phyloP scores from a whole-genome alignment of 2,113 vertebrate genomes.

The Stegastes partitus region DNA sequence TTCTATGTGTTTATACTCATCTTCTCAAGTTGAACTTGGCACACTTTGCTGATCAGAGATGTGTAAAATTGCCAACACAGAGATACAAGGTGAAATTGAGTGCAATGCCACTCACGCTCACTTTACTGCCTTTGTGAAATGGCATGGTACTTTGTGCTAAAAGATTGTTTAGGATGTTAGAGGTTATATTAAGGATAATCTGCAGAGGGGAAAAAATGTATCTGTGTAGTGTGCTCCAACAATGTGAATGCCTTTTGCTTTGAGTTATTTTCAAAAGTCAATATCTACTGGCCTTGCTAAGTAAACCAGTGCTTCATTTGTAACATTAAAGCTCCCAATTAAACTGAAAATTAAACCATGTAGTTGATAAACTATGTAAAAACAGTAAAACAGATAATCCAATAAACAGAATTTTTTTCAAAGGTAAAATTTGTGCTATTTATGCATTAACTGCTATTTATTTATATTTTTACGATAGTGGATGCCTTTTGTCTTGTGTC shows the following conservation, averaged over 20 bases:
- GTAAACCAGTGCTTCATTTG: background rate
- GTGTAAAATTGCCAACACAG: constrained; percentile 33
- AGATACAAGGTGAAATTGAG: constrained; percentile 21
- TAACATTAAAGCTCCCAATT: constrained; percentile 1
- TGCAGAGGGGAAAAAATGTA: background rate
- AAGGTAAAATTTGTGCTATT: no score
- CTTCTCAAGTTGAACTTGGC: constrained; percentile 14
- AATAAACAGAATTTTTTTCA: no score
- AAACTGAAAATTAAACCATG: constrained; percentile 18
- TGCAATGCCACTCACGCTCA: background rate
- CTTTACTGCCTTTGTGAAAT: no score
- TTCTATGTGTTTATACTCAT: constrained; percentile 5
- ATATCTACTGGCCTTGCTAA: background rate
- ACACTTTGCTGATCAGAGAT: constrained; percentile 27
- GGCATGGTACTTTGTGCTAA: no score
- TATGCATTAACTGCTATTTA: no score
- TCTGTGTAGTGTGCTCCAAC: background rate
- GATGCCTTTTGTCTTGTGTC: no score
- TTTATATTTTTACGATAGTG: no score
- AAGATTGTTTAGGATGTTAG: no score
- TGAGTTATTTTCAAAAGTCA: background rate
- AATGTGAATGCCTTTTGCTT: constrained; percentile 8
- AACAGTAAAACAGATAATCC: background rate
- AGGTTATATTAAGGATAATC: no score
- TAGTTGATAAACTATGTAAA: background rate